phyloP scores from a whole-genome alignment of 2,797 vertebrate genomes.

The Pampus argenteus region DNA sequence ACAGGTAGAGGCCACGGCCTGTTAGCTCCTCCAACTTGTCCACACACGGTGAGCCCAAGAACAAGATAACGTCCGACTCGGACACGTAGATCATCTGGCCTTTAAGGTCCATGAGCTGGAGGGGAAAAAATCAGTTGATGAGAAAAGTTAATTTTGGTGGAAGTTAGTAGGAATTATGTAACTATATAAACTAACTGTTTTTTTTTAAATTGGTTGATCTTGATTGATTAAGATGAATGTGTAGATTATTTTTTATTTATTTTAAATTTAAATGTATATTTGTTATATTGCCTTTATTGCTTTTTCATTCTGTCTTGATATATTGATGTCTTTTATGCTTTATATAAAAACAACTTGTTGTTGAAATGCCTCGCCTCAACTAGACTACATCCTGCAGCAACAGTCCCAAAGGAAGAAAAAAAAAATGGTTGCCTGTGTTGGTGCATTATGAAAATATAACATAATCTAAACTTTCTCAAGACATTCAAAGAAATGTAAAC shows the following conservation, averaged over 20 bases:
- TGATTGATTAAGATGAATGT: background rate
- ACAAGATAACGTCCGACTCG: constrained; percentile 93
- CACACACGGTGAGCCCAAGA: constrained; percentile 96
- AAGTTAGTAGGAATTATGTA: background rate
- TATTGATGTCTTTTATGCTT: no score
- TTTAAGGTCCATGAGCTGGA: constrained; percentile 97
- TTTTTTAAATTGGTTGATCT: background rate
- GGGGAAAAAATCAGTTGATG: constrained; percentile 20
- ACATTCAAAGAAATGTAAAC: constrained; percentile 8
- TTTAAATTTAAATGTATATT: no score
- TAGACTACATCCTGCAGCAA: background rate
- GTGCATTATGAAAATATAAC: constrained; percentile 17
- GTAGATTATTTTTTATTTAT: no score
- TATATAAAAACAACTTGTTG: no score
- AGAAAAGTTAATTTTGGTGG: background rate
- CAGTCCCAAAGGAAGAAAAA: background rate
- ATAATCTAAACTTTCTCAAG: background rate
- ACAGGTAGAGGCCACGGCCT: constrained; percentile 95
- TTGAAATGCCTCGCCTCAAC: no score
- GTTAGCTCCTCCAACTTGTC: constrained; percentile 97
- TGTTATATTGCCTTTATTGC: no score
- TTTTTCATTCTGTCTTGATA: no score
- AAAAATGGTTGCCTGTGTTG: no score
- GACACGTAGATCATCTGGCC: constrained; percentile 98
- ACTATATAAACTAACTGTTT: background rate